Evolutionary conservation across 2,113 vertebrate species (phyloP), one percentile per base, ranked within the genome.

Genomic region (Danio rerio): DNA sequence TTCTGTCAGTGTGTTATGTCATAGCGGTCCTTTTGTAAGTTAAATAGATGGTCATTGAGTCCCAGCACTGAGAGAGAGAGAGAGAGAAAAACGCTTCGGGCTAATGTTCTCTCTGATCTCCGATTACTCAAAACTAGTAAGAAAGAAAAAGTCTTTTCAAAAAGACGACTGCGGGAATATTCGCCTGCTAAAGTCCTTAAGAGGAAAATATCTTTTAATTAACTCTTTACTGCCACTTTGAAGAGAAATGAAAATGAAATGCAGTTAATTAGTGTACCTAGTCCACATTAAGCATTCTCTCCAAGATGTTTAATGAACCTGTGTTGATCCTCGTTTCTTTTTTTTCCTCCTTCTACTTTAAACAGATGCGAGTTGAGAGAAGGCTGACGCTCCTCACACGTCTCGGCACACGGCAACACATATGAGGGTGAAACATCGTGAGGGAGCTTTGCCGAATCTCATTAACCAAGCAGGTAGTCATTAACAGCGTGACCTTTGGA

Each of bases 401-500:
- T 92, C 90, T 90, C 90, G 13, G 89, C 91, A 92, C 90, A 91
- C 75, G 89, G 91, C 90, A 89, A 92, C 91, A 91, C 89, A 91
- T 89, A 87, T 87, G 86, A 84, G 91, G 91, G 92, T 89, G 89
- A 90, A 91, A 91, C 91, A 90, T 91, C 88, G 90, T 88, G 92
- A 95, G 95, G 93, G 95, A 93, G 92, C 92, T 97, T 96, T 94
- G 95, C 90, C 94, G 94, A 98, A 97, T 96, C 95, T 96, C 96
- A 98, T 98, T 99, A 98, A 95, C 95, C 93, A 95, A 95, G 92
- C 92, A 95, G 95, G 91, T 96, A 97, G 93, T 97, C 94, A 97
- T 98, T 98, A 99, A 96, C 95, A 97, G 94, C 93, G 91, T 96
- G 95, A 97, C 96, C 96, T 99, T 96, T 98, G 94, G 93, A 97